Percentiles rank a stretch among this genome's conserved stretches.
Conservation (phyloP, 2,113 vertebrate species). For the Delphinapterus leucas region DNA sequence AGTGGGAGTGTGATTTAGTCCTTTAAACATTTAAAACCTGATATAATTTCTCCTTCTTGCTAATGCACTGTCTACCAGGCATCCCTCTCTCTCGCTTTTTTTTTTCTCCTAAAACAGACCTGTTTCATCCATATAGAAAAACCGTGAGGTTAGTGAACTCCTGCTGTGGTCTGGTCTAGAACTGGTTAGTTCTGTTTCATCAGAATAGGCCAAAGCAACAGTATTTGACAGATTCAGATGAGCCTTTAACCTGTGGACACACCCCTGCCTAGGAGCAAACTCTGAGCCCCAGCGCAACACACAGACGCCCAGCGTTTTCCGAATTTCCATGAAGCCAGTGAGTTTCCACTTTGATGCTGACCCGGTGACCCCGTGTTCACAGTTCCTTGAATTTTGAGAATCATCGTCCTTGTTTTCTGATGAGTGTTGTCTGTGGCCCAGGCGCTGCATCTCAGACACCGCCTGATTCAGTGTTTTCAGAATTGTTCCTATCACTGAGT, state of each 20-base stretch:
- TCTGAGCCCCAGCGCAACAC: background rate
- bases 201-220: background rate
- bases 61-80: background rate
- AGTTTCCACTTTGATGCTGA: background rate
- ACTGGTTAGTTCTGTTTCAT: background rate
- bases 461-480: background rate
- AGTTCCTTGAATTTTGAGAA: background rate
- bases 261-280: background rate
- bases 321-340: fast-evolving
- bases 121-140: background rate
- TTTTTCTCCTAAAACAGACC: background rate
- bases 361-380: fast-evolving
- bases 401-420: fast-evolving
- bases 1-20: background rate
- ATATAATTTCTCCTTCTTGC: background rate
- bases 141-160: background rate
- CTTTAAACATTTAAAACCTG: background rate
- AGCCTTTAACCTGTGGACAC: background rate
- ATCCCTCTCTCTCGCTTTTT: background rate
- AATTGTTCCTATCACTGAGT: background rate
- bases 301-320: fast-evolving
- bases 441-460: fast-evolving
- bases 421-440: background rate
- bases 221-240: background rate
- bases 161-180: background rate